Percentiles rank a stretch among this genome's conserved stretches.
Conservation (phyloP, 2,113 vertebrate species). For the Leptocoma aspasia region DNA sequence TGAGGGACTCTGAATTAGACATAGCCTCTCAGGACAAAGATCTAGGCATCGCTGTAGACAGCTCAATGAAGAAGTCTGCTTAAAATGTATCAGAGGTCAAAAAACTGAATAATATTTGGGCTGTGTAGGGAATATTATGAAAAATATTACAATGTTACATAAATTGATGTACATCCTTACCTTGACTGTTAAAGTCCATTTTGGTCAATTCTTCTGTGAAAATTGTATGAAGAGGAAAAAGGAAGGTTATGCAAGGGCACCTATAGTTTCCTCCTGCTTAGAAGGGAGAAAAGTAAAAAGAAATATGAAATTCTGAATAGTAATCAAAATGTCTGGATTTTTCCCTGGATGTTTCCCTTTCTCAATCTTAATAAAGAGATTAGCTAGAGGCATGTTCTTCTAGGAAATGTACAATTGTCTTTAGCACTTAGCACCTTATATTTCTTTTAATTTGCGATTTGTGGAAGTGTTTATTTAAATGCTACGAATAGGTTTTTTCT, state of each 20-base stretch:
- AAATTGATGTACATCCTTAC: slow-evolving; percentile 9
- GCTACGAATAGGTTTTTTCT: background rate
- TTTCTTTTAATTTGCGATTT: background rate
- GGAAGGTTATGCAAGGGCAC: slow-evolving; percentile 2
- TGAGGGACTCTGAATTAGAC: background rate
- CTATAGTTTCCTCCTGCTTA: background rate
- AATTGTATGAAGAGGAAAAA: background rate
- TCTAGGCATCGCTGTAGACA: slow-evolving; percentile 16
- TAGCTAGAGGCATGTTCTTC: background rate
- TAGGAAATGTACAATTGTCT: background rate
- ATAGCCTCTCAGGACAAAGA: slow-evolving; percentile 22
- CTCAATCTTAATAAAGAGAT: background rate
- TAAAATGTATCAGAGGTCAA: slow-evolving; percentile 54
- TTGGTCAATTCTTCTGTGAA: background rate
- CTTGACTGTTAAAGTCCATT: slow-evolving; percentile 16
- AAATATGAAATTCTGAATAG: background rate
- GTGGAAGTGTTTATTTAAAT: background rate
- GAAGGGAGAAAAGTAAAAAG: background rate
- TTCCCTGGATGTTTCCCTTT: background rate
- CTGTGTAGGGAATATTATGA: slow-evolving; percentile 38
- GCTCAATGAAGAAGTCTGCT: slow-evolving; percentile 14
- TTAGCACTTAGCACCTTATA: background rate
- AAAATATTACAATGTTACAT: slow-evolving; percentile 26
- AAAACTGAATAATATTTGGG: slow-evolving; percentile 40
- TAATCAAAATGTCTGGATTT: too few relatives aligned